Evolutionary conservation across 2,888 invertebrate species (phyloP), one percentile per base, ranked within the genome.

Genomic region (Eupeodes latifasciatus): DNA sequence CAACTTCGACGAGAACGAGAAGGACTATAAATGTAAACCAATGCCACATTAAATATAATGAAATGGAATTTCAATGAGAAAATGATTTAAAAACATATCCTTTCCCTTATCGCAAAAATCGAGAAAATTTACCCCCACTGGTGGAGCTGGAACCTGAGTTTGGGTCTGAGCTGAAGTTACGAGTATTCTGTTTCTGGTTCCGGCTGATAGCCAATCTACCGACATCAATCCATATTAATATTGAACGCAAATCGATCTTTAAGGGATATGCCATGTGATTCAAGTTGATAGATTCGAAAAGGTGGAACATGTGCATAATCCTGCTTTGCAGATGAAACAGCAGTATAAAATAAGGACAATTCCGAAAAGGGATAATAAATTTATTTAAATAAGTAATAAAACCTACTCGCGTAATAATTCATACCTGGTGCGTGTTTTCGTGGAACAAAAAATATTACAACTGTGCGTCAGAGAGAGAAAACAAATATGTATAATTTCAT

Each of bases 51-150:
- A 76, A 61, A 74, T 74, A 62, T 78, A 82, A 82, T 86, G 69
- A 86, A 86, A 78, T 74, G 82, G 78, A 82, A 86, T 86, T 75
- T 64, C 81, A 81, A 85, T 78, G 77, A 77, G 85, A 77, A 85
- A 85, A 71, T 85, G 76, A 85, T 85, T 85, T 66, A 77, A 85
- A 69, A 71, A 67, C 44, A 62, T 82, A 78, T 86, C 85, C 85
- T 74, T 81, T 74, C 47, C 61, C 85, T 62, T 74, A 66, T 78
- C 67, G 74, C 72, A 77, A 72, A 72, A 51, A 61, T 61, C 47
- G 64, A 49, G 47, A 49, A 27, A 10, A 11, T 6, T 27, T 27
- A 27, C 9, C 59, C 4, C 10, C 10, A 12, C 12, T 12, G 47
- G 47, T 2, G 34, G 34, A 57, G 57, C 27, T 12, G 57, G 27